These are phyloP conservation scores for Spodoptera exigua DNA, from an alignment of 2,888 invertebrate species.

Conservation along the genomic window DNA sequence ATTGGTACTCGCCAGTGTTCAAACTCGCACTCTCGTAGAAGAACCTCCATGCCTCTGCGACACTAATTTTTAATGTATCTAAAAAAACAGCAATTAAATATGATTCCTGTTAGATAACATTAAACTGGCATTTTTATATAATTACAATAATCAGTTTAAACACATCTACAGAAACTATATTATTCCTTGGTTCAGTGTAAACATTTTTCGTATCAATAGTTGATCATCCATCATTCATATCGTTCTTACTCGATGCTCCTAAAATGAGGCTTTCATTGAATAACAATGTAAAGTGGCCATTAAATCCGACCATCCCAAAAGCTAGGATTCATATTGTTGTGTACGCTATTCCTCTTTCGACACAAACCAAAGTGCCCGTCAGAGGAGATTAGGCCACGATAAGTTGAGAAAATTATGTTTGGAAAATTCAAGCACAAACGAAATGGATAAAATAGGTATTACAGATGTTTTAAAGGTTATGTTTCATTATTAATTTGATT, in stretches of 20 bases:
- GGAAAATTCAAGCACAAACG: background rate
- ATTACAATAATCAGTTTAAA: background rate
- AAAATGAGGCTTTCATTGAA: slow-evolving; percentile 36
- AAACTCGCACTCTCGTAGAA: no score
- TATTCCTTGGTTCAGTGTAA: slow-evolving; percentile 7
- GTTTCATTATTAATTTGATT: no score
- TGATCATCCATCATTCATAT: slow-evolving; percentile 45
- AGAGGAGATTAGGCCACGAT: slow-evolving; percentile 2
- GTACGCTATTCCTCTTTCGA: slow-evolving; percentile 20
- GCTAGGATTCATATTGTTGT: slow-evolving; percentile 34
- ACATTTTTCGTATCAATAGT: slow-evolving; percentile 32
- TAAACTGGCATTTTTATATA: no score
- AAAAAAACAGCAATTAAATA: no score
- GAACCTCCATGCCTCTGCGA: no score
- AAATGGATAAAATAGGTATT: no score
- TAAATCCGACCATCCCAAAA: slow-evolving; percentile 28
- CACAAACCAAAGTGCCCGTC: slow-evolving; percentile 9
- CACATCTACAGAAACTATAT: background rate
- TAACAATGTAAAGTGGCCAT: slow-evolving; percentile 30
- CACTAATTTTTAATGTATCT: no score
- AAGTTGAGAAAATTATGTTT: slow-evolving; percentile 16
- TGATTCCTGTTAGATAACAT: no score
- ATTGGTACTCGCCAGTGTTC: no score
- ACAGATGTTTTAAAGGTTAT: no score
- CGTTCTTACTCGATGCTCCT: slow-evolving; percentile 19